Conservation (phyloP, 2,797 vertebrate species). For the Liparis tanakae region DNA sequence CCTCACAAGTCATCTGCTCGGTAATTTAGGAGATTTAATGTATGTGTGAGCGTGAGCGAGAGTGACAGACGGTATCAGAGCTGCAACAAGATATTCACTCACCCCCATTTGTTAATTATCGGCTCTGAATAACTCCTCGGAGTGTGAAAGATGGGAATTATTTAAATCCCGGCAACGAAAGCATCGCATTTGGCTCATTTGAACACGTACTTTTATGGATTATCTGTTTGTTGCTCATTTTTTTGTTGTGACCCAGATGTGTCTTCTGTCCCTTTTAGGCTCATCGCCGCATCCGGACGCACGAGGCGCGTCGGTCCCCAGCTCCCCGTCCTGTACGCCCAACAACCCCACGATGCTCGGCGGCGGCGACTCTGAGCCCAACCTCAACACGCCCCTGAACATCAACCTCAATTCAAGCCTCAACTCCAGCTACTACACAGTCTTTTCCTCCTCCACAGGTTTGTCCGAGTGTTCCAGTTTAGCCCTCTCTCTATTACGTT, state of each 20-base stretch:
- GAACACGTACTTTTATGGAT: conserved; percentile 3
- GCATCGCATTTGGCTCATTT: conserved; percentile 11
- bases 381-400: conserved; percentile 80
- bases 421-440: conserved; percentile 82
- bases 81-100: conserved; percentile 36
- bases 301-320: conserved; percentile 84
- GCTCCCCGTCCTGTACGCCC: conserved; percentile 89
- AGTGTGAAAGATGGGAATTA: conserved; percentile 14
- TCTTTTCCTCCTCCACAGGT: conserved; percentile 84
- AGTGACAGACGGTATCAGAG: conserved; percentile 18
- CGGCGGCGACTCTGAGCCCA: conserved; percentile 87
- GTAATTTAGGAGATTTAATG: conserved; percentile 43
- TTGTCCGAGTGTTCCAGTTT: conserved; percentile 42
- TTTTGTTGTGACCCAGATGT: conserved; percentile 13
- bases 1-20: conserved; percentile 67
- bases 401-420: conserved; percentile 84
- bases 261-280: conserved; percentile 77
- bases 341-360: conserved; percentile 86
- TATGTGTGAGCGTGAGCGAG: conserved; percentile 19
- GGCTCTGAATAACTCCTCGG: conserved; percentile 14
- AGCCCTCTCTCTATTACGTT: neutral
- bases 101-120: conserved; percentile 41
- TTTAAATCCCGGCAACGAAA: neutral
- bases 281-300: conserved; percentile 87
- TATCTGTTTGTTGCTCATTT: neutral